Percentiles rank a stretch among this genome's conserved stretches.
Evolutionary conservation across 2,888 invertebrate genomes (phyloP).

Genomic region (Drosophila histrio): DNA sequence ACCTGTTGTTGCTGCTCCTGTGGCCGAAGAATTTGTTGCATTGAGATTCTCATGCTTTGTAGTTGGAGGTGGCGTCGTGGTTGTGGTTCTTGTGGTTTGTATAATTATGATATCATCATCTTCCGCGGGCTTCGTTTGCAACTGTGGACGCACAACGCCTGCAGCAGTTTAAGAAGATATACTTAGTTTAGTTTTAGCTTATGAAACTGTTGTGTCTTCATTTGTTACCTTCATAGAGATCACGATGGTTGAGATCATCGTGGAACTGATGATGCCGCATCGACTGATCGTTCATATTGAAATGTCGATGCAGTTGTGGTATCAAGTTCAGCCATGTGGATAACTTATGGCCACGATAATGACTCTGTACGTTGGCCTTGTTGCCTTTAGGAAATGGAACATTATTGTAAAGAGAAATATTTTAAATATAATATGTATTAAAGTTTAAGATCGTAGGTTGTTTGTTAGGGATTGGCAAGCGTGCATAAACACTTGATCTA

Average conservation of each 20-base stretch:
- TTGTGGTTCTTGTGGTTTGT: conserved; percentile 68
- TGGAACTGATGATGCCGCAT: conserved; percentile 95
- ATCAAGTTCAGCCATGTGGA: conserved; percentile 96
- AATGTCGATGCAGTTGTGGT: conserved; percentile 94
- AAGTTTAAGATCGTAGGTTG: no score
- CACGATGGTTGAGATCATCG: conserved; percentile 86
- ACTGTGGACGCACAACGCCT: conserved; percentile 92
- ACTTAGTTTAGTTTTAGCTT: not conserved
- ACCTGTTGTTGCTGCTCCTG: conserved; percentile 82
- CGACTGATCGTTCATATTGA: conserved; percentile 90
- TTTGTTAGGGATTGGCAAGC: no score
- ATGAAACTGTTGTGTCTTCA: not conserved
- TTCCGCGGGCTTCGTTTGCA: conserved; percentile 82
- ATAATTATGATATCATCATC: conserved; percentile 80
- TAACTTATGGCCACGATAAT: conserved; percentile 97
- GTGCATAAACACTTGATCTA: no score
- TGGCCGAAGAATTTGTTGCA: conserved; percentile 42
- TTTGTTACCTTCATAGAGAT: conserved; percentile 91
- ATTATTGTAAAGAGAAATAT: not conserved
- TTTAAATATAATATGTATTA: no score
- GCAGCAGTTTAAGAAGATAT: conserved; percentile 9
- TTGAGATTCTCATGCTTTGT: conserved; percentile 81
- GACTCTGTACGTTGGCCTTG: conserved; percentile 92
- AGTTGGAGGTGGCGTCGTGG: conserved; percentile 69
- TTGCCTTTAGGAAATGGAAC: conserved; percentile 84